These are phyloP conservation scores for Habropoda laboriosa DNA, from an alignment of 1,140 invertebrate species.

Conservation along the genomic window DNA sequence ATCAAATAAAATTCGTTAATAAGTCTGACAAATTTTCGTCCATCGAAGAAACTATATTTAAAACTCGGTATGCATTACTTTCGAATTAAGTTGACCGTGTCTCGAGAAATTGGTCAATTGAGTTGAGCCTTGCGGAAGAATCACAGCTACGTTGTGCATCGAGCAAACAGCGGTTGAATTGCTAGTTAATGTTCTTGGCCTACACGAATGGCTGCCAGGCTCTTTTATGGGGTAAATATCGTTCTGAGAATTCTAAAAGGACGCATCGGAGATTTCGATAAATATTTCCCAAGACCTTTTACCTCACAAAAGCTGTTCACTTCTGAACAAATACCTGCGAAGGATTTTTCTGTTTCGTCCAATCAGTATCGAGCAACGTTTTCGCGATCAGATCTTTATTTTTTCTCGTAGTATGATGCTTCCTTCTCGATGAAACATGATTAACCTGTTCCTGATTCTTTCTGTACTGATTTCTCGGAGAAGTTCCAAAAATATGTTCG, in stretches of 20 bases:
- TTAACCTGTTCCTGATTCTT: slow-evolving; percentile 1
- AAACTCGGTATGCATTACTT: background rate
- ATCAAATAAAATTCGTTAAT: background rate
- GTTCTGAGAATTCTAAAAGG: slow-evolving; percentile 4
- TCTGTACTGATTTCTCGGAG: background rate
- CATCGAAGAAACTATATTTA: no score
- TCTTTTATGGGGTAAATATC: slow-evolving; percentile 15
- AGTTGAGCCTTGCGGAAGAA: background rate
- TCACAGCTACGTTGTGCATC: slow-evolving; percentile 32
- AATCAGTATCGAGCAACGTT: background rate
- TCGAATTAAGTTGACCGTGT: background rate
- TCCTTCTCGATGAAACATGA: background rate
- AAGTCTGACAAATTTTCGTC: no score
- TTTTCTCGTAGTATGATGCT: background rate
- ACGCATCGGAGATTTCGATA: background rate
- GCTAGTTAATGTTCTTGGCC: background rate
- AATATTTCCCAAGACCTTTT: background rate
- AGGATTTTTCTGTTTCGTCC: background rate
- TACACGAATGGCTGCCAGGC: background rate
- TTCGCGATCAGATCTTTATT: background rate
- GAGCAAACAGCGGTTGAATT: slow-evolving; percentile 11
- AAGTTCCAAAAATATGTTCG: background rate
- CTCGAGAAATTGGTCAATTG: background rate
- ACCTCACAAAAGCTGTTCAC: background rate
- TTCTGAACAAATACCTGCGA: background rate